These are phyloP conservation scores for Hirtodrosophila alboralis DNA, from an alignment of 2,888 invertebrate species.

Conservation along the genomic window DNA sequence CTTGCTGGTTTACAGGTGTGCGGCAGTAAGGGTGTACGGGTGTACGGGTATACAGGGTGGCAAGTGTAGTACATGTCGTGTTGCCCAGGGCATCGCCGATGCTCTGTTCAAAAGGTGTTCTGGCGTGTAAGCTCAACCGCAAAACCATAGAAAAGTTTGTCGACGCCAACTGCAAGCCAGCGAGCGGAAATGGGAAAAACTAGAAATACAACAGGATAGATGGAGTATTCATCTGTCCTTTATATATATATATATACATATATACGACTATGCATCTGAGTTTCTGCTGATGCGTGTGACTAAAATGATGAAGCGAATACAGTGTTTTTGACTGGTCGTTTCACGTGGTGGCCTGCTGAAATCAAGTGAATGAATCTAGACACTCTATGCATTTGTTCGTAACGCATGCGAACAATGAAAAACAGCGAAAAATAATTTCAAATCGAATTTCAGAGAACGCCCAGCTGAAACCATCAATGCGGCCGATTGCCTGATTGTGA, in stretches of 20 bases:
- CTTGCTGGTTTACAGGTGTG: conserved; percentile 4
- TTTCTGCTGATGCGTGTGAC: conserved; percentile 26
- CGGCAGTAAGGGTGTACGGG: conserved; percentile 16
- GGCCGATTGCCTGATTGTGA: conserved; percentile 1
- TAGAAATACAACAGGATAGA: conserved; percentile 26
- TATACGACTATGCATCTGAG: conserved; percentile 4
- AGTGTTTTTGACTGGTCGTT: conserved; percentile 14
- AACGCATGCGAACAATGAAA: conserved; percentile 1
- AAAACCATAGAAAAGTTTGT: conserved; percentile 55
- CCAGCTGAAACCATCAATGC: conserved; percentile 25
- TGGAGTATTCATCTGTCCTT: conserved; percentile 15
- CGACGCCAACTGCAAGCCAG: conserved; percentile 39
- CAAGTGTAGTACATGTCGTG: conserved; percentile 2
- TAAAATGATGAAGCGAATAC: conserved; percentile 63
- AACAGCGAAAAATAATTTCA: conserved; percentile 45
- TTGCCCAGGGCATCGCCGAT: conserved; percentile 37
- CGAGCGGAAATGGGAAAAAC: conserved; percentile 70
- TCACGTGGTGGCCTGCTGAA: conserved; percentile 1
- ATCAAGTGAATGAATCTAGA: conserved; percentile 24
- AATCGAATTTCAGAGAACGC: conserved; percentile 44
- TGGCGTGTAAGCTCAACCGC: conserved; percentile 68
- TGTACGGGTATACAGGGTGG: conserved; percentile 16
- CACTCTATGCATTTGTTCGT: conserved; percentile 10
- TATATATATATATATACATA: background rate
- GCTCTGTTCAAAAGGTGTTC: conserved; percentile 42